These are phyloP conservation scores for Chamaetylas fuelleborni DNA, from an alignment of 2,113 vertebrate genomes.

Conservation along the genomic window DNA sequence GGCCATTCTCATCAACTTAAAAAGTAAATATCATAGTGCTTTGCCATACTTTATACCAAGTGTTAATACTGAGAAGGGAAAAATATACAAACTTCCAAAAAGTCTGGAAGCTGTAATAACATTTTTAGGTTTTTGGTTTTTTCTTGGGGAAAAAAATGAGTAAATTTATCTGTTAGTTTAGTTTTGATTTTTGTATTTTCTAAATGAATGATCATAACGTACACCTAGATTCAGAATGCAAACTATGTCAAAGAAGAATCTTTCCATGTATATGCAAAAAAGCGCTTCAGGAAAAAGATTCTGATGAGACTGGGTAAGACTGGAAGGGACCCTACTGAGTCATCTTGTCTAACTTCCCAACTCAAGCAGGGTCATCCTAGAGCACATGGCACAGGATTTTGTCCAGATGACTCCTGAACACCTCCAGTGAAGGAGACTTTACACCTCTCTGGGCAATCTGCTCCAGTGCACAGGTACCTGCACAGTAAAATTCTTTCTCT, in stretches of 20 bases:
- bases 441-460: not conserved
- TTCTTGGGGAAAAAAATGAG: not conserved
- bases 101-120: not conserved
- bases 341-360: too few species aligned
- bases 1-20: not conserved
- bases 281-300: not conserved
- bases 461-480: not conserved
- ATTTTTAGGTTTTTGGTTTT: accelerated
- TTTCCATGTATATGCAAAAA: not conserved
- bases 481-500: not conserved
- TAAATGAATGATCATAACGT: not conserved
- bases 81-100: not conserved
- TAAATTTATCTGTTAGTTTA: not conserved
- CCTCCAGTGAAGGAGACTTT: not conserved
- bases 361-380: not conserved
- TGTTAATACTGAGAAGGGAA: not conserved
- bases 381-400: not conserved
- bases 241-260: not conserved
- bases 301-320: not conserved
- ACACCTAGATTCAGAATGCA: not conserved
- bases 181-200: not conserved
- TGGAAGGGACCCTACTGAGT: not conserved
- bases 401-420: not conserved
- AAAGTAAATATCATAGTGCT: not conserved
- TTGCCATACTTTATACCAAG: not conserved